Evolutionary conservation across 2,797 vertebrate genomes (phyloP).

Genomic region (Brotula barbata): DNA sequence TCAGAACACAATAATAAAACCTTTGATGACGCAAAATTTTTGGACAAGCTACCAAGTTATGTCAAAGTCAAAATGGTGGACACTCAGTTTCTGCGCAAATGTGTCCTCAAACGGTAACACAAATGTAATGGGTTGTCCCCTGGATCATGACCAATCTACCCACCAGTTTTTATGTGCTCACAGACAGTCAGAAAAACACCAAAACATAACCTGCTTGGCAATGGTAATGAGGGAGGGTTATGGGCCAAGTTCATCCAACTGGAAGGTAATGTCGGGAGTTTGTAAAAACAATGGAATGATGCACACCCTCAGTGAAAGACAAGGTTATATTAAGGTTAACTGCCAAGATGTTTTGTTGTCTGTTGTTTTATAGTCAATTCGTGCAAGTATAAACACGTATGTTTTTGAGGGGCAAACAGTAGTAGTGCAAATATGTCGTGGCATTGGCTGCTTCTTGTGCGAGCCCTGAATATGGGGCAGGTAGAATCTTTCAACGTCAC

Average conservation of each 20-base stretch:
- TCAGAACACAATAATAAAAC: too few species aligned
- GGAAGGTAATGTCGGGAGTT: slow-evolving; percentile 30
- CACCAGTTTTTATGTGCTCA: too few species aligned
- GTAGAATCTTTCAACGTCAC: slow-evolving; percentile 9
- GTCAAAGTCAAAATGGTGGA: too few species aligned
- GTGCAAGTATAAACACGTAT: too few species aligned
- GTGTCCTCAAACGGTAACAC: too few species aligned
- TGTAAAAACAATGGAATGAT: slow-evolving; percentile 16
- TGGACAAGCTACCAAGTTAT: too few species aligned
- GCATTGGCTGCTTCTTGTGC: slow-evolving; percentile 3
- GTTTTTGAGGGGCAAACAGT: neutral
- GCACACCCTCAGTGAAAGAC: slow-evolving; percentile 32
- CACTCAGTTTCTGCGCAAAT: too few species aligned
- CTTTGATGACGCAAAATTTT: too few species aligned
- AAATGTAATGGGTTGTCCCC: too few species aligned
- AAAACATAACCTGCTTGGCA: too few species aligned
- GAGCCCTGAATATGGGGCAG: slow-evolving; percentile 3
- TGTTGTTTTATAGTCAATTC: neutral
- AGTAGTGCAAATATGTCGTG: neutral
- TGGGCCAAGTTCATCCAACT: slow-evolving; percentile 27
- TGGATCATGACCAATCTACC: too few species aligned
- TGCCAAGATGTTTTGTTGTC: neutral
- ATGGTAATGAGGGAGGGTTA: slow-evolving; percentile 38
- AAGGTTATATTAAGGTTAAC: slow-evolving; percentile 6
- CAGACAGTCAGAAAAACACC: too few species aligned